Base-by-base conservation (phyloP, 1,140 invertebrate genomes). In the Heliothis virescens region DNA sequence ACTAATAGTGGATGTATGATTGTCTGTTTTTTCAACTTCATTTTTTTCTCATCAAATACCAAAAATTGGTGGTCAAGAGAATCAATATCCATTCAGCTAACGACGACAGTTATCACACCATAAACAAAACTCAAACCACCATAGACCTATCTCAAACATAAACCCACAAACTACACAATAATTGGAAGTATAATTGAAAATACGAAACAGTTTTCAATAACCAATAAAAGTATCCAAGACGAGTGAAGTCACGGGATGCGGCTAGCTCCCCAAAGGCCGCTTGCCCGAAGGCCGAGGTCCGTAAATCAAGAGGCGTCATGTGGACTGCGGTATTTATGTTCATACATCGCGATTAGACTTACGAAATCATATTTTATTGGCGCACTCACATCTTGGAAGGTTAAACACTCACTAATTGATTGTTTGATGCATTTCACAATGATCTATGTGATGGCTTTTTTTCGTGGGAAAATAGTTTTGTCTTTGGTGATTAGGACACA, bases 291-390 rank as follows among this genome's bases (percentile, higher is more conserved):
- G 72, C 74, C 47, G 41, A 18, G 15, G 50, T 65, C 74, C 21
- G 34, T 87, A 87, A 87, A 87, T 87, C 86, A 87, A 81, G 77
- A 21, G 85, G 84, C 83, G 81, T 82, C 86, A 87, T 87, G 86
- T 80, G 82, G 79, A 67, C 71, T 82, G 77, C 55, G 79, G 81
- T 82, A 80, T 86, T 82, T 85, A 82, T 82, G 83, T 60, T 85
- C 74, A 80, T 82, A 59, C 82, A 82, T 82, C 80, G 81, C 81
- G 82, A 87, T 86, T 86, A 86, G 82, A 82, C 78, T 87, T 87
- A 85, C 85, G 86, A 86, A 83, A 87, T 81, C 59, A 81, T 79
- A 80, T 85, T 85, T 84, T 84, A 84, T 84, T 81, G 83, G 79
- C 63, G 77, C 69, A 63, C 57, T 53, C 48, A 62, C 41, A 21